These are phyloP conservation scores for Littorina saxatilis DNA, from an alignment of 1,140 invertebrate genomes.

Conservation along the genomic window DNA sequence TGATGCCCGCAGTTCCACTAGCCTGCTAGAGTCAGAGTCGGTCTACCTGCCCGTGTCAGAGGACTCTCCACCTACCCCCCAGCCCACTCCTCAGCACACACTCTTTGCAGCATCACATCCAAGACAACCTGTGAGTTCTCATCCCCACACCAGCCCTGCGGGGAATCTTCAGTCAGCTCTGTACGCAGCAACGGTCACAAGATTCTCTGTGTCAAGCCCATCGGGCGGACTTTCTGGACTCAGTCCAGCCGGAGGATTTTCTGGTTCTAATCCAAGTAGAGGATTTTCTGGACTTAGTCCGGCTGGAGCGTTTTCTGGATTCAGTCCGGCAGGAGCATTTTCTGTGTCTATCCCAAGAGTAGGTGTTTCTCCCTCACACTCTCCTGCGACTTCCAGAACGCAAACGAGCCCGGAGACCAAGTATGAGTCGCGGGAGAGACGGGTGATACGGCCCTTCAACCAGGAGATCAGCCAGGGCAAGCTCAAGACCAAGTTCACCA, in stretches of 20 bases:
- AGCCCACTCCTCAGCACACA: conserved; percentile 40
- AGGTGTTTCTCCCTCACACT: neutral
- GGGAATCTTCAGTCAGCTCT: too few species aligned
- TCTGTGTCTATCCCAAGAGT: too few species aligned
- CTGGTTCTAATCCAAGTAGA: too few species aligned
- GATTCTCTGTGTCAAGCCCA: conserved; percentile 7
- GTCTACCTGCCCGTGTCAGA: conserved; percentile 63
- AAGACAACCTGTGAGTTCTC: conserved; percentile 27
- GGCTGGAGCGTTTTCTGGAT: too few species aligned
- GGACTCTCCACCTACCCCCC: conserved; percentile 31
- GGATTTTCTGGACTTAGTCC: too few species aligned
- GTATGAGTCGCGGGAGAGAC: conserved; percentile 58
- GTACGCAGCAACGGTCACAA: neutral
- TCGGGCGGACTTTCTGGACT: too few species aligned
- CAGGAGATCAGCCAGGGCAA: conserved; percentile 51
- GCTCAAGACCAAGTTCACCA: conserved; percentile 55
- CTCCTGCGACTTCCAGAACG: neutral
- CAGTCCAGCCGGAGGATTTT: too few species aligned
- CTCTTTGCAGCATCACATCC: conserved; percentile 20
- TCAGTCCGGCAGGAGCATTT: too few species aligned
- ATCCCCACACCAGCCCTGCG: neutral
- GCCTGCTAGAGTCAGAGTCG: conserved; percentile 69
- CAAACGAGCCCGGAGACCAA: conserved; percentile 43
- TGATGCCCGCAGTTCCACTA: conserved; percentile 61
- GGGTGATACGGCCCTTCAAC: conserved; percentile 58